phyloP scores from a whole-genome alignment of 2,797 vertebrate genomes.

The Cyclura pinguis region DNA sequence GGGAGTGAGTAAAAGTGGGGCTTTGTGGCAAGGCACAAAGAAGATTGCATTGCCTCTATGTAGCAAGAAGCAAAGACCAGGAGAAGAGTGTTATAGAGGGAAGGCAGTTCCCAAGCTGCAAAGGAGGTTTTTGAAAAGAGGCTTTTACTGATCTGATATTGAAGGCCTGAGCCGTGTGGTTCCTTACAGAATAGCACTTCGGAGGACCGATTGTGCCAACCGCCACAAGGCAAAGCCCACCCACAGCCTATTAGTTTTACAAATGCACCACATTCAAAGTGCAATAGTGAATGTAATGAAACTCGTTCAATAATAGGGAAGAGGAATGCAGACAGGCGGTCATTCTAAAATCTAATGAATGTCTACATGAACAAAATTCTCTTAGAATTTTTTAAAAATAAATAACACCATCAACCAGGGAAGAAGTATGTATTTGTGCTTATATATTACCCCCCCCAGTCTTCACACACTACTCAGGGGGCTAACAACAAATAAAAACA shows the following conservation, averaged over 20 bases:
- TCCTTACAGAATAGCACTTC: not conserved
- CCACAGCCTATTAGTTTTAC: not conserved
- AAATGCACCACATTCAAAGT: not conserved
- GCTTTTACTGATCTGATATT: not conserved
- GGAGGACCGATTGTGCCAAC: not conserved
- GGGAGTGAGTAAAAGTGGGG: conserved; percentile 58
- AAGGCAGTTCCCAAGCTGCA: conserved; percentile 33
- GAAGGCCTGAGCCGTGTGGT: not conserved
- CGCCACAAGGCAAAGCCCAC: not conserved
- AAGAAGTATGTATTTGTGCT: no score
- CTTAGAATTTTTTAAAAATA: no score
- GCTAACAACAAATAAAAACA: no score
- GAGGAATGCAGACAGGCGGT: no score
- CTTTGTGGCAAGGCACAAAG: conserved; percentile 56
- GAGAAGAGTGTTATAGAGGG: conserved; percentile 43
- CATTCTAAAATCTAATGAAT: no score
- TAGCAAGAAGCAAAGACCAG: conserved; percentile 33
- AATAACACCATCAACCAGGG: no score
- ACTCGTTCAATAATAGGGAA: no score
- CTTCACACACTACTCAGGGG: no score
- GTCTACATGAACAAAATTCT: no score
- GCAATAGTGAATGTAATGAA: no score
- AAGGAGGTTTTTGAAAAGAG: not conserved
- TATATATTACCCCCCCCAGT: no score
- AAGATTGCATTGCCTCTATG: conserved; percentile 19